These are phyloP conservation scores for Elaphurus davidianus DNA, from an alignment of 2,113 vertebrate species.

Conservation along the genomic window DNA sequence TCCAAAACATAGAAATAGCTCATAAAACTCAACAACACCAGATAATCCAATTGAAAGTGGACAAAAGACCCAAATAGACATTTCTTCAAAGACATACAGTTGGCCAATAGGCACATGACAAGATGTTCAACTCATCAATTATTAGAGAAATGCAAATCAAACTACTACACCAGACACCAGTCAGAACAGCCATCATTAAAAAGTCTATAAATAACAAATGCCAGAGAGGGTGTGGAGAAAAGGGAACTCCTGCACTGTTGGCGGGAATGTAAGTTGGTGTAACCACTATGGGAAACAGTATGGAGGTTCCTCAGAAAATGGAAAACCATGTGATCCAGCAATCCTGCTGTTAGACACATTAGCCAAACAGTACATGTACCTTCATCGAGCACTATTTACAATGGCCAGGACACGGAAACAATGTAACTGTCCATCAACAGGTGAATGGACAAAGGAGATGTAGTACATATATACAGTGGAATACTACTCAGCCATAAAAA, in stretches of 20 bases:
- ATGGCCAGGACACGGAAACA: neutral
- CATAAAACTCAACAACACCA: neutral
- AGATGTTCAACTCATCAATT: neutral
- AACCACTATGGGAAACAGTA: neutral
- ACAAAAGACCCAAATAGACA: neutral
- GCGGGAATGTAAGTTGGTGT: too few relatives aligned
- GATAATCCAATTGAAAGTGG: neutral
- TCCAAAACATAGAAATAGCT: neutral
- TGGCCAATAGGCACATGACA: neutral
- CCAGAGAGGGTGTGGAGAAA: too few relatives aligned
- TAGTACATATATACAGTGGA: neutral
- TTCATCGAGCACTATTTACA: neutral
- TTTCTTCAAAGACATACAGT: neutral
- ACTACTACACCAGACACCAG: neutral
- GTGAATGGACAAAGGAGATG: neutral
- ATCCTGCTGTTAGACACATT: neutral
- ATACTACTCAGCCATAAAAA: neutral
- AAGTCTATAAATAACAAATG: neutral
- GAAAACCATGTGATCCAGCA: neutral
- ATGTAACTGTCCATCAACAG: neutral
- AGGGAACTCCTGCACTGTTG: too few relatives aligned
- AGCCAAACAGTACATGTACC: neutral
- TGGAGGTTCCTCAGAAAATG: neutral
- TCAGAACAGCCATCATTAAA: neutral
- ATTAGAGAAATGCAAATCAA: neutral